Conservation (phyloP, 2,888 invertebrate species). For the Acanthosepion lycidas region DNA sequence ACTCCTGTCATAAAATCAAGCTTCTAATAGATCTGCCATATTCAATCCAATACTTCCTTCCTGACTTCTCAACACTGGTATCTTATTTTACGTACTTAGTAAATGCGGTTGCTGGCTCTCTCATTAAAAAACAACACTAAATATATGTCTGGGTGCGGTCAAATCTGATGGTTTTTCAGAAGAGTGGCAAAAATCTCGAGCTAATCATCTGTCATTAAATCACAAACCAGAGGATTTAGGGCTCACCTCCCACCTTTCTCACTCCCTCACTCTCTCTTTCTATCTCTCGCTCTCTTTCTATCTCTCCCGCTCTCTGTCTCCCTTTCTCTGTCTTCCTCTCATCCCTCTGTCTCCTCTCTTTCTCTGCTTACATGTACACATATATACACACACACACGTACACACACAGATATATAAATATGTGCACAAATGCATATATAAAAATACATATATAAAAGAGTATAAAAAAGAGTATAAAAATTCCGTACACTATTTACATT, state of each 20-base stretch:
- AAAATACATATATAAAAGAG: too few species aligned
- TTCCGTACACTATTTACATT: too few species aligned
- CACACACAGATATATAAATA: too few species aligned
- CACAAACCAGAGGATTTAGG: not conserved
- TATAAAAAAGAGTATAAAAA: too few species aligned
- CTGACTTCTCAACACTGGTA: not conserved
- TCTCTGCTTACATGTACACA: too few species aligned
- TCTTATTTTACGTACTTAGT: not conserved
- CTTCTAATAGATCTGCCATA: constrained; percentile 6
- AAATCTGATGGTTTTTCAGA: not conserved
- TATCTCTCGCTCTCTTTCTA: too few species aligned
- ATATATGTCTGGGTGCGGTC: not conserved
- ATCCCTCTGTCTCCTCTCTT: not conserved
- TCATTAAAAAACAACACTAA: not conserved
- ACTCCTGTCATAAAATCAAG: not conserved
- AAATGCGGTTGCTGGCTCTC: not conserved
- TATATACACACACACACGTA: too few species aligned
- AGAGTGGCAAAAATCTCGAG: too few species aligned
- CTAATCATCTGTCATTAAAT: not conserved
- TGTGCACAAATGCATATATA: too few species aligned
- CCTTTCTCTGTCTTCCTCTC: not conserved
- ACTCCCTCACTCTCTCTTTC: too few species aligned
- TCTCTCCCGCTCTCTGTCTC: too few species aligned
- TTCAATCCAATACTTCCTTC: constrained; percentile 18
- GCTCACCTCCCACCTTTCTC: too few species aligned